phyloP scores from a whole-genome alignment of 2,797 vertebrate genomes.

The Bovichtus variegatus region DNA sequence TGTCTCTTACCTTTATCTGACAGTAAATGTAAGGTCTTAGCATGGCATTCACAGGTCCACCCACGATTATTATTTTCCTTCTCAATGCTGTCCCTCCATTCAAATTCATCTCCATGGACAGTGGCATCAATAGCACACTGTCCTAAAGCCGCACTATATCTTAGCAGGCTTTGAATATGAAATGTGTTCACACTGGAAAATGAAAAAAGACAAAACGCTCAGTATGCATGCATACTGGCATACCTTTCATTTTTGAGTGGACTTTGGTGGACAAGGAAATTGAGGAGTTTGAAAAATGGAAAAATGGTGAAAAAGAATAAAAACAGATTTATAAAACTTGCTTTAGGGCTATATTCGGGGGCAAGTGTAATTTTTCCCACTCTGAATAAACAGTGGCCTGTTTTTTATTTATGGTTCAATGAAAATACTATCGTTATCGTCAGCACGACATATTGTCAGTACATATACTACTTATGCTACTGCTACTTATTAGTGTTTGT shows the following conservation, averaged over 20 bases:
- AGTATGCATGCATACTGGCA: neutral
- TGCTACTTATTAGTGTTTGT: neutral
- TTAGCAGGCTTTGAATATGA: neutral
- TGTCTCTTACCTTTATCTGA: neutral
- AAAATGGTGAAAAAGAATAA: neutral
- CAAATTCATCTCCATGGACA: slow-evolving; percentile 17
- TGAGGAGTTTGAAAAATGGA: neutral
- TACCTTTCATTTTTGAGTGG: neutral
- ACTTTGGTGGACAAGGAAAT: neutral
- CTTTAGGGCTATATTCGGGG: neutral
- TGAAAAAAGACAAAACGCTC: neutral
- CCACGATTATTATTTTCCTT: neutral
- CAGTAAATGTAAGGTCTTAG: neutral
- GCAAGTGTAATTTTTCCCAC: neutral
- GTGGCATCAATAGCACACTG: neutral
- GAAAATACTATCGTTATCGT: neutral
- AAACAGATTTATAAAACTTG: neutral
- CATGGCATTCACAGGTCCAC: neutral
- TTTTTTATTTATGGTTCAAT: neutral
- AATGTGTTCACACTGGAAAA: neutral
- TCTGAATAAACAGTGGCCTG: neutral
- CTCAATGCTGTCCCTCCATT: neutral
- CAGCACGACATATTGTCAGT: neutral
- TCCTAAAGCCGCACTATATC: neutral
- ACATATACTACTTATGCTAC: neutral